Conservation (phyloP, 1,140 invertebrate genomes). For the Melipona quadrifasciata region DNA sequence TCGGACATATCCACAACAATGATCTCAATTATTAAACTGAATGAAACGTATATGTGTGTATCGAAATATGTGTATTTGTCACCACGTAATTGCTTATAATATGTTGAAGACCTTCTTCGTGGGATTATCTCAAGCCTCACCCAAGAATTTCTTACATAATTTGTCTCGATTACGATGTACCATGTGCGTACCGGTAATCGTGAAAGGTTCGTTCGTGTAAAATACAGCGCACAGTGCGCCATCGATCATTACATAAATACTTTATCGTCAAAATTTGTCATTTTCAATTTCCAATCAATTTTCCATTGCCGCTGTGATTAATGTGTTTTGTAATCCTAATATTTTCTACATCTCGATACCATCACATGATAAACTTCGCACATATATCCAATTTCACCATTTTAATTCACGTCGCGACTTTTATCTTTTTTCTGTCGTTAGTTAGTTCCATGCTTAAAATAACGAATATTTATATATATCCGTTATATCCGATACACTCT, state of each 20-base stretch:
- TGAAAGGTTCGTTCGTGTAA: conserved; percentile 72
- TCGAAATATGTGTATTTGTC: conserved; percentile 4
- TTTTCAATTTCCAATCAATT: too few relatives aligned
- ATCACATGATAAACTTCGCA: neutral
- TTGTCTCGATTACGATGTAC: conserved; percentile 11
- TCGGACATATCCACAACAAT: neutral
- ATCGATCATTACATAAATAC: conserved; percentile 58
- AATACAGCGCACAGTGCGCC: conserved; percentile 48
- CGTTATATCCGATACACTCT: neutral
- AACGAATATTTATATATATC: neutral
- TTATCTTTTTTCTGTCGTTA: neutral
- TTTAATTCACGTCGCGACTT: neutral
- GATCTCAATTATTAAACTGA: neutral
- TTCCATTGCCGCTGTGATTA: neutral
- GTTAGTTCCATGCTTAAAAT: neutral
- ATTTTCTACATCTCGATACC: neutral
- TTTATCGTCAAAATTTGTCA: neutral
- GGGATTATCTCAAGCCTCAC: conserved; percentile 75
- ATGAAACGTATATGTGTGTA: neutral
- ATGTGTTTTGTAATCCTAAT: neutral
- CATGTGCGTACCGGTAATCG: conserved; percentile 65
- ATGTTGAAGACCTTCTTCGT: conserved; percentile 51
- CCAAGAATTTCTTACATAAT: conserved; percentile 72
- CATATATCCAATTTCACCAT: neutral
- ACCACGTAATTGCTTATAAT: conserved; percentile 37